Percentiles rank a stretch among this genome's conserved stretches.
Conservation (phyloP, 2,888 invertebrate genomes). For the Drosophila picticornis region DNA sequence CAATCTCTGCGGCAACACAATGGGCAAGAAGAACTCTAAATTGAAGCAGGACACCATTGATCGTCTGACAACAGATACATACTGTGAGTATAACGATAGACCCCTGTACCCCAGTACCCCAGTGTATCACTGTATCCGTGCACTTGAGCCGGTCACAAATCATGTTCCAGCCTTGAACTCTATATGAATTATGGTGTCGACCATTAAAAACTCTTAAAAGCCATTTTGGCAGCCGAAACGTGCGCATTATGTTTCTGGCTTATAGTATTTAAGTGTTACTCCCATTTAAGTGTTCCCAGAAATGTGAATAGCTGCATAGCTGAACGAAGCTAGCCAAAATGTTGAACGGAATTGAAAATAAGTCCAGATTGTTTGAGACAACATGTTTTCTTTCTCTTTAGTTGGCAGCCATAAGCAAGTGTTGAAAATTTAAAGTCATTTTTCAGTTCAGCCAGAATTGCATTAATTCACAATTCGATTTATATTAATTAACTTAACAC, state of each 20-base stretch:
- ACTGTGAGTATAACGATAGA: constrained; percentile 90
- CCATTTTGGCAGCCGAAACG: constrained; percentile 69
- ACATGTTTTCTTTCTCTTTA: neutral
- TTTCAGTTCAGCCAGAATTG: neutral
- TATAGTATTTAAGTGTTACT: constrained; percentile 1
- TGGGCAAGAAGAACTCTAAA: constrained; percentile 99
- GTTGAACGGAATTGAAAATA: neutral
- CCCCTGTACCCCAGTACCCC: neutral
- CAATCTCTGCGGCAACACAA: constrained; percentile 85
- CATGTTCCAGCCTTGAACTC: constrained; percentile 67
- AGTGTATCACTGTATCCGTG: neutral
- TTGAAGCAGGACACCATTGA: constrained; percentile 98
- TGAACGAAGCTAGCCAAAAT: neutral
- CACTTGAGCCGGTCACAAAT: constrained; percentile 42
- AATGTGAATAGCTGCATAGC: neutral
- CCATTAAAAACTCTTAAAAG: constrained; percentile 68
- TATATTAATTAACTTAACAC: neutral
- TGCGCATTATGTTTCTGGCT: constrained; percentile 34
- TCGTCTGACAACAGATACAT: constrained; percentile 95
- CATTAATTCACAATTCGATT: neutral
- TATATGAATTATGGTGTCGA: constrained; percentile 50
- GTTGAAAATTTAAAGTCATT: no score
- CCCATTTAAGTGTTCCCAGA: neutral
- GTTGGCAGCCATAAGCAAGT: no score
- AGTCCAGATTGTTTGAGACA: neutral